phyloP scores from a whole-genome alignment of 1,140 invertebrate genomes.

The Tetranychus urticae region DNA sequence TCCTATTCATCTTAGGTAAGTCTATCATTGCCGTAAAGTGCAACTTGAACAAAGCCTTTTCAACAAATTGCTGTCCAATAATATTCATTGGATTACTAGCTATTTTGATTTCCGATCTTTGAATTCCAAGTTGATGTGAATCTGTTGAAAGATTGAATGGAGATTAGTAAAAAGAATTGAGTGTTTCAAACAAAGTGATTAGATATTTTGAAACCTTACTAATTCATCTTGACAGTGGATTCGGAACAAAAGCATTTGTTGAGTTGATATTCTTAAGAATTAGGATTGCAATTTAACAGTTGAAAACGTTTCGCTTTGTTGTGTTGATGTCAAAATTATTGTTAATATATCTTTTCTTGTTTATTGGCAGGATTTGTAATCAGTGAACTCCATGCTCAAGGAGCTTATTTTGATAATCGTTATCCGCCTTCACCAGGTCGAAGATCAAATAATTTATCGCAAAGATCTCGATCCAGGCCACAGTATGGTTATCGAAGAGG shows the following conservation, averaged over 20 bases:
- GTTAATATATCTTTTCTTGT: background rate
- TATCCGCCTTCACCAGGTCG: slow-evolving; percentile 1
- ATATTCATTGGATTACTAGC: too few relatives aligned
- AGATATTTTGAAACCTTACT: background rate
- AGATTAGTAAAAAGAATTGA: too few relatives aligned
- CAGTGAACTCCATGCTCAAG: background rate
- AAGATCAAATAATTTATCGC: background rate
- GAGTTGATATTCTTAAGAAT: background rate
- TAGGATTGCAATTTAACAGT: background rate
- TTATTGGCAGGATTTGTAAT: background rate
- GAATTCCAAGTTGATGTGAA: too few relatives aligned
- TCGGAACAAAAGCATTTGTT: background rate
- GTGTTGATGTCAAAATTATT: background rate
- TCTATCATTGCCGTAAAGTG: too few relatives aligned
- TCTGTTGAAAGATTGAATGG: too few relatives aligned
- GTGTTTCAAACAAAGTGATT: too few relatives aligned
- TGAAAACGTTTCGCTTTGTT: background rate
- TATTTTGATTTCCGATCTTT: too few relatives aligned
- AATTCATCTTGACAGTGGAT: background rate
- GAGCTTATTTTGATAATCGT: background rate
- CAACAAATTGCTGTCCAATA: too few relatives aligned
- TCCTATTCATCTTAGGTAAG: too few relatives aligned
- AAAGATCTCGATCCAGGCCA: background rate
- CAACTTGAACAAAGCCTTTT: too few relatives aligned
- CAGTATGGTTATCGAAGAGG: background rate